Conservation (phyloP, 2,113 vertebrate genomes). For the Melanostigma gelatinosum region DNA sequence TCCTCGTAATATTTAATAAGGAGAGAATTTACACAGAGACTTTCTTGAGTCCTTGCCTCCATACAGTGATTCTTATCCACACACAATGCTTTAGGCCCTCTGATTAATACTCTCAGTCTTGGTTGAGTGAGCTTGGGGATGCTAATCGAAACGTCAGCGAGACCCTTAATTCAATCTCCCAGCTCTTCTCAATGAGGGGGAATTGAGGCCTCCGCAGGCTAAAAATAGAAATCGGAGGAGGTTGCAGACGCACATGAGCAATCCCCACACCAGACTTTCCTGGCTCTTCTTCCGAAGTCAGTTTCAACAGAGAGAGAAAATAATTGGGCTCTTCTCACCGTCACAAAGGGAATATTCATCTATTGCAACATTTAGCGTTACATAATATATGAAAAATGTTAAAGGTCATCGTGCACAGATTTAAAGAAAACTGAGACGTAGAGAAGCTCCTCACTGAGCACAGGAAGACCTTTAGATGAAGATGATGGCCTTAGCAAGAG, state of each 20-base stretch:
- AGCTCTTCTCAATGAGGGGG: constrained; percentile 71
- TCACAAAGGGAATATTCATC: constrained; percentile 23
- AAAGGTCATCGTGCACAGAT: neutral
- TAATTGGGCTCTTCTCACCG: constrained; percentile 24
- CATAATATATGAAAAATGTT: constrained; percentile 24
- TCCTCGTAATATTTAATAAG: constrained; percentile 60
- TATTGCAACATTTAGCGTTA: constrained; percentile 25
- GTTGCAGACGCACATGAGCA: constrained; percentile 67
- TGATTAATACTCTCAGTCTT: constrained; percentile 74
- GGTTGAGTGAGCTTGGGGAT: constrained; percentile 66
- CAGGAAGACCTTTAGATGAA: constrained; percentile 16
- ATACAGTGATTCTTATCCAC: constrained; percentile 36
- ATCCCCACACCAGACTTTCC: constrained; percentile 62
- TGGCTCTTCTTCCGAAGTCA: constrained; percentile 52
- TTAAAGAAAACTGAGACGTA: neutral
- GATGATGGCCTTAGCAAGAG: constrained; percentile 21
- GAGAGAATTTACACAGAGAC: constrained; percentile 50
- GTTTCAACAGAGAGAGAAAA: constrained; percentile 38
- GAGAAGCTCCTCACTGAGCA: constrained; percentile 7
- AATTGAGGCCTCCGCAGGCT: constrained; percentile 72
- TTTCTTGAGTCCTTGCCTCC: constrained; percentile 33
- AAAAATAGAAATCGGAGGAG: constrained; percentile 75
- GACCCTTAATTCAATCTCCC: constrained; percentile 80
- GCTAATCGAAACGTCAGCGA: constrained; percentile 78
- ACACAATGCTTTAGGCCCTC: constrained; percentile 36